Base-by-base conservation (phyloP, 2,797 vertebrate genomes). In the Setipinna tenuifilis region DNA sequence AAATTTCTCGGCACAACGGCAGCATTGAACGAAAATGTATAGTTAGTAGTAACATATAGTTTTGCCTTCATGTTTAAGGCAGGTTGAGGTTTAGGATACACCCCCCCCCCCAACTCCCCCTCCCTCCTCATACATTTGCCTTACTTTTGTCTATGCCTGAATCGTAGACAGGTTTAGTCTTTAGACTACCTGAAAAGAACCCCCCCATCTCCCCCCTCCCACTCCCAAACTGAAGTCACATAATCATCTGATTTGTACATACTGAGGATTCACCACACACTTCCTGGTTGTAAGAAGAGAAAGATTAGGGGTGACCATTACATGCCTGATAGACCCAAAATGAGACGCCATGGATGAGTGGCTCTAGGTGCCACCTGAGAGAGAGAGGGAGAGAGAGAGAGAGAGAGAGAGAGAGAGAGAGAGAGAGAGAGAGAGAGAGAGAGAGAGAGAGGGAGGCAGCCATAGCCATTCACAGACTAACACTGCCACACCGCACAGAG, bases 321-420 rank as follows among this genome's bases (percentile, higher is more conserved):
- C 9, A 14, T 41, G 35, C 14, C 17, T 78, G 71, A 41, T 78
- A 21, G 71, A 14, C 19, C 35, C 35, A 44, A 44, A 78, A 78
- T 44, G 71, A 78, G 71, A 78, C 31, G 28, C 0, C 65, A 44
- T 9, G 31, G 35, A 78, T 41, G 84, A 61, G 48, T 88, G 82
- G 85, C 81, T 86, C 85, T 83, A 82, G 61, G 65, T 82, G 83
- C 81, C 86, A 88, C 81, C 87, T 87, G 85, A 84, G 81, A 85
- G 78, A 85, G 19, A 41, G 35, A 41, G 35, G 35, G 2, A n/a
- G n/a, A n/a, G n/a, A n/a, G n/a, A n/a, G n/a, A n/a, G n/a, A n/a
- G n/a, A n/a, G n/a, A n/a, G n/a, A n/a, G n/a, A n/a, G n/a, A n/a
- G n/a, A n/a, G n/a, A n/a, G n/a, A n/a, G n/a, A n/a, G n/a, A n/a